phyloP scores from a whole-genome alignment of 64 coral and sea anemone genomes.

The Cladopsammia gracilis region DNA sequence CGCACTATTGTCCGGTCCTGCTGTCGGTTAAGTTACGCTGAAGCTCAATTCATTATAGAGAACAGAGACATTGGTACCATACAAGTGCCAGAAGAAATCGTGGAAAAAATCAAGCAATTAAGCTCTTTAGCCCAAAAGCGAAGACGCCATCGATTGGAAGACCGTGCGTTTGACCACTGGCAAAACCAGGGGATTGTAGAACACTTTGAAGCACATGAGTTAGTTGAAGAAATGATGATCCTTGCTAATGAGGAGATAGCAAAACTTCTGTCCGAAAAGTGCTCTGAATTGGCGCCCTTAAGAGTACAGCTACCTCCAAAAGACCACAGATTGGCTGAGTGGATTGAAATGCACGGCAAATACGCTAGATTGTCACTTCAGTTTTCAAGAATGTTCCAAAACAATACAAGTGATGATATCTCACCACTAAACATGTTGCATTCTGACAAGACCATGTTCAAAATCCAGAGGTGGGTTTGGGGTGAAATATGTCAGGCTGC shows the following conservation, averaged over 20 bases:
- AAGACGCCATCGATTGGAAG: conserved; percentile 36
- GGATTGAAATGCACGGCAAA: conserved; percentile 53
- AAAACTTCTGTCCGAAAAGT: conserved; percentile 23
- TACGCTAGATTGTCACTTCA: conserved; percentile 42
- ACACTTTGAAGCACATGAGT: conserved; percentile 81
- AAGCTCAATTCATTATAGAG: conserved; percentile 66
- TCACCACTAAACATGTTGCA: neutral
- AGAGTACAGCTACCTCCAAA: conserved; percentile 81
- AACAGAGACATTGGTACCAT: neutral
- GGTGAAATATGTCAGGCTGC: neutral
- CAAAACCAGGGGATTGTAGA: neutral
- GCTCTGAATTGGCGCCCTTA: conserved; percentile 35
- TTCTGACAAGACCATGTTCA: neutral
- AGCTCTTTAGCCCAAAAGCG: conserved; percentile 30
- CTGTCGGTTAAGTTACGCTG: conserved; percentile 55
- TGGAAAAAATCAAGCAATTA: neutral
- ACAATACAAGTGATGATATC: neutral
- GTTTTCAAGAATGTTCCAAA: neutral
- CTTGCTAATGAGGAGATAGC: conserved; percentile 84
- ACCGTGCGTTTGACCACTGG: conserved; percentile 59
- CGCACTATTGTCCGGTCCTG: conserved; percentile 68
- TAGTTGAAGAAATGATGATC: conserved; percentile 93
- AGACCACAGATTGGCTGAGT: conserved; percentile 76
- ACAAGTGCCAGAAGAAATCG: neutral
- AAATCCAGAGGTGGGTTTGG: conserved; percentile 1